Evolutionary conservation across 2,113 vertebrate genomes (phyloP).

Genomic region (Forbesichthys agassizii): DNA sequence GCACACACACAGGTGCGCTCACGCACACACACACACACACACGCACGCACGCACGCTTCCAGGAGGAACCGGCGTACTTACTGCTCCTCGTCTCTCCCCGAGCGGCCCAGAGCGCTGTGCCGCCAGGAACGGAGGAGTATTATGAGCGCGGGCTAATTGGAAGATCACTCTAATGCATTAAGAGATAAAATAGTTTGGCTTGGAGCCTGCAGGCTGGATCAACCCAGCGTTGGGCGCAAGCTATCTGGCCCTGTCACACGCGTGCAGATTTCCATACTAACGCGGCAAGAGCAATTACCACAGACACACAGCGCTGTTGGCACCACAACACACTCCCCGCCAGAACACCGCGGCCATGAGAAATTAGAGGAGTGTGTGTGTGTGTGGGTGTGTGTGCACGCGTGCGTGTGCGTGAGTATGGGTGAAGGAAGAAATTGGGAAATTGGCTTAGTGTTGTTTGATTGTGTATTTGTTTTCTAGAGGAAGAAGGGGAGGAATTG

Average conservation of each 20-base stretch:
- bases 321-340: slow-evolving; percentile 84
- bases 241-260: slow-evolving; percentile 99
- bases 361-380: slow-evolving; percentile 71
- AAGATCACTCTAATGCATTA: slow-evolving; percentile 99
- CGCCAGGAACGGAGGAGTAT: slow-evolving; percentile 95
- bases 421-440: slow-evolving; percentile 74
- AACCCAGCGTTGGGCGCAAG: slow-evolving; percentile 93
- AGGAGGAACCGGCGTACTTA: slow-evolving; percentile 15
- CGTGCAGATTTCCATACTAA: slow-evolving; percentile 99
- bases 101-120: slow-evolving; percentile 78
- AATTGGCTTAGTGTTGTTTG: slow-evolving; percentile 79
- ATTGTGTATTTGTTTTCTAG: slow-evolving; percentile 77
- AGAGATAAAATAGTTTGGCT: slow-evolving; percentile 99
- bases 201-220: slow-evolving; percentile 98
- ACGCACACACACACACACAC: slow-evolving; percentile 28
- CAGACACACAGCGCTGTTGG: slow-evolving; percentile 96
- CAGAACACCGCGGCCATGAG: slow-evolving; percentile 74
- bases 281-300: slow-evolving; percentile 92
- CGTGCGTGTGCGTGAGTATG: slow-evolving; percentile 6
- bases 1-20: slow-evolving; percentile 53
- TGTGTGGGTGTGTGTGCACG: slow-evolving; percentile 45
- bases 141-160: slow-evolving; percentile 99
- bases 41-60: slow-evolving; percentile 27
- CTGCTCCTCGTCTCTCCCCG: slow-evolving; percentile 44
- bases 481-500: slow-evolving; percentile 58